phyloP scores from a whole-genome alignment of 2,113 vertebrate species.

The Sclerurus mexicanus region DNA sequence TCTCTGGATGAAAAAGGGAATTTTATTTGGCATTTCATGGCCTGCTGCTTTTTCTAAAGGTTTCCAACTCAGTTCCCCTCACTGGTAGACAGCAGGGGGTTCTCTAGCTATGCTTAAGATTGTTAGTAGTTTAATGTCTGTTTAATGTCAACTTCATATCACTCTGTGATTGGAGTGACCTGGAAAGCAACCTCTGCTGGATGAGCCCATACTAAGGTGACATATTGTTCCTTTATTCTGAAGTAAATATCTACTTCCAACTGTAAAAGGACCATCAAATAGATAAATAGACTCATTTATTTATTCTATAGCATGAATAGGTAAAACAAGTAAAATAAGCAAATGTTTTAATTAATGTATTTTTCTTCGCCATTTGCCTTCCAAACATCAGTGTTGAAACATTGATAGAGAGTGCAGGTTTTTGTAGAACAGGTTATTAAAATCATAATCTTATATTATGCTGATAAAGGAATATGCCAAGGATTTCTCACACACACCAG shows the following conservation, averaged over 20 bases:
- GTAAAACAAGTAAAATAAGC: background rate
- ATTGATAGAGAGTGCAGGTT: background rate
- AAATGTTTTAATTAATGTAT: background rate
- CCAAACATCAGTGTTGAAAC: background rate
- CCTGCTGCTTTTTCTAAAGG: constrained; percentile 63
- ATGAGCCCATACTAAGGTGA: background rate
- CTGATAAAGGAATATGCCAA: background rate
- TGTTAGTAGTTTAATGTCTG: constrained; percentile 61
- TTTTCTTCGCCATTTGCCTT: background rate
- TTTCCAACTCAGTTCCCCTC: constrained; percentile 54
- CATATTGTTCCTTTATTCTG: background rate
- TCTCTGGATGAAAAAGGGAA: constrained; percentile 27
- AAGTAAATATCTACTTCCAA: background rate
- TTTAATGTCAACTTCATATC: constrained; percentile 72
- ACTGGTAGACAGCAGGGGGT: constrained; percentile 53
- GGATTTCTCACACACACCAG: background rate
- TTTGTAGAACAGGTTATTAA: background rate
- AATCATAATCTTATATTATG: background rate
- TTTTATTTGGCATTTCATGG: constrained; percentile 63
- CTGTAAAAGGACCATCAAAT: background rate
- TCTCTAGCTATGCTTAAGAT: constrained; percentile 67
- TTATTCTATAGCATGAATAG: background rate
- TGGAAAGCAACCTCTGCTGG: constrained; percentile 37
- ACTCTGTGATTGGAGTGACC: constrained; percentile 64
- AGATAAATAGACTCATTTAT: background rate